Evolutionary conservation across 2,113 vertebrate genomes (phyloP), one percentile per base, ranked within the genome.

Genomic region (Tylochromis polylepis): DNA sequence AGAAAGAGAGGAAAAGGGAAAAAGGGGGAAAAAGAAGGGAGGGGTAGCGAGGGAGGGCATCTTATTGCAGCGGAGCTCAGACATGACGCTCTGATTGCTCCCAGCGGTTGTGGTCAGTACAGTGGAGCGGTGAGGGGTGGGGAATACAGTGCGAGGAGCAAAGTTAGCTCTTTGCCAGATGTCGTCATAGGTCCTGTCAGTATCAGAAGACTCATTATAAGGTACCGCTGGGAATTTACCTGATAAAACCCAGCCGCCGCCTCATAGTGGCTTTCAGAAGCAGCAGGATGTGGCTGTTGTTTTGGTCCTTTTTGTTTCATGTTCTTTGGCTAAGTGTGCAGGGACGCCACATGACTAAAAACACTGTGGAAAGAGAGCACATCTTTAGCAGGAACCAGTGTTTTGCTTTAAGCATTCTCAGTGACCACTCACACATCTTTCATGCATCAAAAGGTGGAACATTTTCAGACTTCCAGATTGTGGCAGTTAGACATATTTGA

Each of bases 41-140:
- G 43, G 41, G 27, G 72, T 29, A 51, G 46, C 57, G 75, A 58
- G 27, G 65, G 84, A 87, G 58, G 82, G 87, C 84, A 62, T 93
- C 91, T 93, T 87, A 88, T 85, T 93, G 91, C 92, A 93, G 82
- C 8, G 83, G 83, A 91, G 94, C 87, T 94, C 90, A 94, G 88
- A 94, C 91, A 87, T 94, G 92, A 94, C 87, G 85, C 89, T 94
- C 83, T 95, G 94, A 95, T 95, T 94, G 93, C 93, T 95, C 94
- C 91, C 93, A 95, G 94, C 53, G 92, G 92, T 92, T 94, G 94
- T 94, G 95, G 94, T 94, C 92, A 86, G 88, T 60, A 49, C 84
- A 62, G 90, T 84, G 79, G 34, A 82, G 80, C 5, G 20, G 41
- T 0, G 49, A 29, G 82, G 43, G 16, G 51, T 1, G 16, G 79